Percentiles rank a stretch among this genome's conserved stretches.
phyloP scores from a whole-genome alignment of 2,888 invertebrate genomes.

The Drosophila seclusa region DNA sequence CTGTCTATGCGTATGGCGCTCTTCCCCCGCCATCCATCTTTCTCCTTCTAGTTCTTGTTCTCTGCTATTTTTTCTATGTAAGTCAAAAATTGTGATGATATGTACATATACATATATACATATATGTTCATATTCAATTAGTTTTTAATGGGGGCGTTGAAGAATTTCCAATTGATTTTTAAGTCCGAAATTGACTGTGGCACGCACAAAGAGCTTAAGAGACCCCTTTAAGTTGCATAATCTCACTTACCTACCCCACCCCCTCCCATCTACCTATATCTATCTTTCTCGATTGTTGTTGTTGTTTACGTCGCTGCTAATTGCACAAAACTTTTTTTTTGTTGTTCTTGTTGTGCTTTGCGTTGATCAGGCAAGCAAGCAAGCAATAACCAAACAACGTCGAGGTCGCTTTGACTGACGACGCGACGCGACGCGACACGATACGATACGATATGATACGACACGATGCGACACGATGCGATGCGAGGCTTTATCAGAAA shows the following conservation, averaged over 20 bases:
- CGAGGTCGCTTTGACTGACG: constrained; percentile 61
- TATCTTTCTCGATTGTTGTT: constrained; percentile 6
- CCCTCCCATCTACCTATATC: neutral
- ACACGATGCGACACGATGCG: neutral
- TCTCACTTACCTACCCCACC: constrained; percentile 2
- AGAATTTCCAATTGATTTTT: constrained; percentile 73
- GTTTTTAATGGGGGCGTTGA: constrained; percentile 70
- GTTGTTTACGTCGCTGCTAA: constrained; percentile 28
- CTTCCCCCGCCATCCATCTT: neutral
- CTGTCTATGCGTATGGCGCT: constrained; percentile 26
- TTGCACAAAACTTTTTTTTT: constrained; percentile 45
- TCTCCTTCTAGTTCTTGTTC: constrained; percentile 2
- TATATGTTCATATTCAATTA: constrained; percentile 55
- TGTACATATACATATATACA: neutral
- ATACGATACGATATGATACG: constrained; percentile 30
- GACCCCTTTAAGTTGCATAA: constrained; percentile 52
- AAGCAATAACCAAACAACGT: constrained; percentile 54
- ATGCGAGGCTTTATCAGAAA: constrained; percentile 42
- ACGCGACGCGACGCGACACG: constrained; percentile 27
- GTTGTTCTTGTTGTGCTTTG: constrained; percentile 12
- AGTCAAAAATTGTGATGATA: constrained; percentile 49
- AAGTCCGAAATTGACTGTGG: constrained; percentile 64
- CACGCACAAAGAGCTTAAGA: constrained; percentile 53
- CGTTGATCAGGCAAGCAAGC: constrained; percentile 7
- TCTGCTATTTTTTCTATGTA: neutral